Conservation (phyloP, 2,888 invertebrate genomes). For the Cataglyphis albicans region DNA sequence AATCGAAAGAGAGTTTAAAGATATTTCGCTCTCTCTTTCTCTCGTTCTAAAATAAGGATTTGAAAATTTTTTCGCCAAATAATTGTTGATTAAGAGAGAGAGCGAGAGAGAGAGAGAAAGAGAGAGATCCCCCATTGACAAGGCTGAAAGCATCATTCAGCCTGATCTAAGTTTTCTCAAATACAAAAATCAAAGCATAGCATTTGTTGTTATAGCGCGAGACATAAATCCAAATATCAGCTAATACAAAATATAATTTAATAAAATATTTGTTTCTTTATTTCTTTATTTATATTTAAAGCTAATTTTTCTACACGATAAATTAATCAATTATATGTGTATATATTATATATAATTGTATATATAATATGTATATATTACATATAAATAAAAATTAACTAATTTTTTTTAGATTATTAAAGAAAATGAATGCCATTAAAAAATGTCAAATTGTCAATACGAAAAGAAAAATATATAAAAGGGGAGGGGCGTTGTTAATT, state of each 20-base stretch:
- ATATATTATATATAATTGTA: no score
- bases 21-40: slow-evolving; percentile 78
- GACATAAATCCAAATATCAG: slow-evolving; percentile 1
- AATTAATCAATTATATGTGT: no score
- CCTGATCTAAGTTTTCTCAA: background rate
- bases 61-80: slow-evolving; percentile 71
- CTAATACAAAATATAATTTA: background rate
- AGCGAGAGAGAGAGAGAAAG: no score
- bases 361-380: no score
- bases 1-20: slow-evolving; percentile 66
- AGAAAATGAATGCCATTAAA: background rate
- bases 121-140: background rate
- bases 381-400: background rate
- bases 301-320: background rate
- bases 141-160: background rate
- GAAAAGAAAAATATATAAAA: background rate
- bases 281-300: background rate
- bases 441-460: background rate
- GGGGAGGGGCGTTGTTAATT: slow-evolving; percentile 57
- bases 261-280: background rate
- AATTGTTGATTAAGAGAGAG: slow-evolving; percentile 68
- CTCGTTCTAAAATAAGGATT: slow-evolving; percentile 60
- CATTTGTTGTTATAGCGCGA: background rate
- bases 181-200: background rate
- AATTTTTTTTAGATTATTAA: background rate